These are phyloP conservation scores for Parascotia fuliginaria DNA, from an alignment of 2,888 invertebrate species.

Conservation along the genomic window DNA sequence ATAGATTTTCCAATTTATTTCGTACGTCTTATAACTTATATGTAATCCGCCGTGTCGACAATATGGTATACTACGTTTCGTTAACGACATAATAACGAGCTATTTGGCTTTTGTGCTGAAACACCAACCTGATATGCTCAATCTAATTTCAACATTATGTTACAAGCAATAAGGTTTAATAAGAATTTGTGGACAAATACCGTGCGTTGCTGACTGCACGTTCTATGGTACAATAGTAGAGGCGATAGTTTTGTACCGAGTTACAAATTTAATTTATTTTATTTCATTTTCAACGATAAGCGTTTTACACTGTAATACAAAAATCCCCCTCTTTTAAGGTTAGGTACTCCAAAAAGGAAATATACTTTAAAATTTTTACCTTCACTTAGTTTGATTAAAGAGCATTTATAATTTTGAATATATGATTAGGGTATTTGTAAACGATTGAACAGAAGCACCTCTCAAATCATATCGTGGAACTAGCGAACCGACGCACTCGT, in stretches of 20 bases:
- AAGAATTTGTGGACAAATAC: slow-evolving; percentile 1
- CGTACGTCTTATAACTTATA: slow-evolving; percentile 33
- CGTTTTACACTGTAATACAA: slow-evolving; percentile 9
- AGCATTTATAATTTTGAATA: slow-evolving; percentile 9
- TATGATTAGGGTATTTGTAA: slow-evolving; percentile 19
- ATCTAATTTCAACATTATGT: slow-evolving; percentile 31
- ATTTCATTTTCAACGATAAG: slow-evolving; percentile 9
- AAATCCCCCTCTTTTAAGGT: slow-evolving; percentile 12
- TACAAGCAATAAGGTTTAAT: slow-evolving; percentile 12
- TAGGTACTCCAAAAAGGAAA: not conserved
- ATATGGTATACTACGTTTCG: slow-evolving; percentile 44
- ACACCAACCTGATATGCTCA: slow-evolving; percentile 31
- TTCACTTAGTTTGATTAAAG: slow-evolving; percentile 15
- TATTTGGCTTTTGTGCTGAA: slow-evolving; percentile 50
- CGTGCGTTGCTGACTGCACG: slow-evolving; percentile 29
- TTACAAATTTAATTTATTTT: slow-evolving; percentile 28
- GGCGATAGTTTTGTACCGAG: slow-evolving; percentile 36
- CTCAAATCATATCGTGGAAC: slow-evolving; percentile 26
- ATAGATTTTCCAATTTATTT: slow-evolving; percentile 39
- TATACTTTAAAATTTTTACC: slow-evolving; percentile 3
- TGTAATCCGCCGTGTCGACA: slow-evolving; percentile 51
- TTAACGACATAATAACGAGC: slow-evolving; percentile 62
- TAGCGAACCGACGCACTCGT: slow-evolving; percentile 37
- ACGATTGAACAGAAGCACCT: slow-evolving; percentile 34
- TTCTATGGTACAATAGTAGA: slow-evolving; percentile 23